Evolutionary conservation across 2,888 invertebrate species (phyloP).

Genomic region (Tolmerus cingulatus): DNA sequence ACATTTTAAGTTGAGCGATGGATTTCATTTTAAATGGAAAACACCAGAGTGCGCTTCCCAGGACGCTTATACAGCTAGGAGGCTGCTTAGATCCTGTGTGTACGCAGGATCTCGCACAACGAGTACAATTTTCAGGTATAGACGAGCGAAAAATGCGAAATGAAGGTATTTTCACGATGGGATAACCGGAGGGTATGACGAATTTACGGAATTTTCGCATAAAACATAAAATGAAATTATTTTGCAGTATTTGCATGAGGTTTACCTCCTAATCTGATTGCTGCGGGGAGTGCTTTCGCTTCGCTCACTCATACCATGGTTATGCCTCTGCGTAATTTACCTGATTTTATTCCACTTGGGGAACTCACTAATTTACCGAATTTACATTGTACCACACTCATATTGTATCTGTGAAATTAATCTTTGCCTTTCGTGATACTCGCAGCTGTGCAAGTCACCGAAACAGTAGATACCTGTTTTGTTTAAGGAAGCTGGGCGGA

Average conservation of each 20-base stretch:
- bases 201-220: not conserved
- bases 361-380: not conserved
- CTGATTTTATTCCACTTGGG: not conserved
- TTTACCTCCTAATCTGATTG: slow-evolving; percentile 23
- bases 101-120: not conserved
- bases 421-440: not conserved
- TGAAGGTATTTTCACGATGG: not conserved
- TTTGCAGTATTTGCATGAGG: not conserved
- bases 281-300: not conserved
- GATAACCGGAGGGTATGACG: not conserved
- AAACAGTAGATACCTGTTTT: not conserved
- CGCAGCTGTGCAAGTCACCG: not conserved
- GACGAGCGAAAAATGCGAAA: not conserved
- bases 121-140: not conserved
- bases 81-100: not conserved
- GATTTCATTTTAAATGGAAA: not conserved
- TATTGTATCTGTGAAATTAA: not conserved
- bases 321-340: not conserved
- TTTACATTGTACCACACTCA: not conserved
- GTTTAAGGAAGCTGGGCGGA: not conserved
- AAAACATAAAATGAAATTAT: slow-evolving; percentile 20
- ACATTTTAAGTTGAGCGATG: not conserved
- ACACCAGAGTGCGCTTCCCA: not conserved
- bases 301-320: not conserved
- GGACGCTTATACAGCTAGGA: not conserved